Evolutionary conservation across 2,113 vertebrate species (phyloP).

Genomic region (Puntigrus tetrazona): DNA sequence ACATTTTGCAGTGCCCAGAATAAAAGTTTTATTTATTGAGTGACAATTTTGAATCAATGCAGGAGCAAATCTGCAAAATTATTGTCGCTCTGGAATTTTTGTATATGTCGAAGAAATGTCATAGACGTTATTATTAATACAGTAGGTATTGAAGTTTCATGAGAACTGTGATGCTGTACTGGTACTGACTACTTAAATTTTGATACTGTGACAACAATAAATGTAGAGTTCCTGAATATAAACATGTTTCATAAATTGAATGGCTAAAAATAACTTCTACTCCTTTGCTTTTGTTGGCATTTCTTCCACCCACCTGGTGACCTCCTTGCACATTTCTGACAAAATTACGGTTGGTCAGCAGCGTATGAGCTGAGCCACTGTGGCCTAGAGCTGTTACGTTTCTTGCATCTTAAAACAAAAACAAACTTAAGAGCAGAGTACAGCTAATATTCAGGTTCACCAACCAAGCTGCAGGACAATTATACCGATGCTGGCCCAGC

Average conservation of each 20-base stretch:
- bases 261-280: background rate
- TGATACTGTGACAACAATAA: background rate
- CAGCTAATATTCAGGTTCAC: slow-evolving; percentile 2
- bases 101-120: no score
- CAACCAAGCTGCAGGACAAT: background rate
- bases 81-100: background rate
- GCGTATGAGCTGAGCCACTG: background rate
- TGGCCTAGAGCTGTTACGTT: background rate
- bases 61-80: no score
- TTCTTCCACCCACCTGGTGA: background rate
- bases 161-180: background rate
- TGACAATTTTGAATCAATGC: no score
- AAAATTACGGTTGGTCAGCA: background rate
- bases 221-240: background rate
- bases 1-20: background rate
- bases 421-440: background rate
- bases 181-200: background rate
- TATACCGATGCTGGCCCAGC: background rate
- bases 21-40: no score
- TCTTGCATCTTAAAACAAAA: background rate
- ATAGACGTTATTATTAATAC: no score
- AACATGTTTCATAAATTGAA: background rate
- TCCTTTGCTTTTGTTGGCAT: background rate
- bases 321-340: background rate
- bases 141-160: background rate